Base-by-base conservation (phyloP, 2,797 vertebrate species). In the Trichosurus vulpecula region DNA sequence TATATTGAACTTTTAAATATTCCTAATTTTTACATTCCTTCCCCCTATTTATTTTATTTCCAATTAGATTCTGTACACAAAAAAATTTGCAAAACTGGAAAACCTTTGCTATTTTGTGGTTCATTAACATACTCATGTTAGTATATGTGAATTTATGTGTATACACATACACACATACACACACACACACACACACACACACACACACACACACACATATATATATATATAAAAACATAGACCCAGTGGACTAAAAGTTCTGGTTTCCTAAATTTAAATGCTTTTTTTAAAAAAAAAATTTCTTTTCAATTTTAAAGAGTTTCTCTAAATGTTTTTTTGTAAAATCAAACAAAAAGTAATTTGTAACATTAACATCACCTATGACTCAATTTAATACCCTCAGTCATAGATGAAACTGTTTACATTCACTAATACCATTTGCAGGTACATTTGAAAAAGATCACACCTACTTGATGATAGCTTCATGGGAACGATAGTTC, bases 401-500 rank as follows among this genome's bases (percentile, higher is more conserved):
- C 47, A 53, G 31, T 55, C 74, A 90, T 52, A 27, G 55, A 55
- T 41, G 57, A 14, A 55, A 4, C 53, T 16, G 57, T 96, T 47
- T 35, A 87, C 9, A 41, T 8, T 95, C 90, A 52, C 90, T 91
- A 53, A 14, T 90, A 90, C 66, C 97, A 54, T 61, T 92, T 97
- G 95, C 94, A 97, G 54, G 57, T 95, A 97, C 96, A 96, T 97
- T 98, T 91, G 97, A 98, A 97, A 98, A 98, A 98, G 98, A 98
- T 99, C 99, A 99, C 99, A 99, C 99, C 99, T 99, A 99, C 99
- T 99, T 99, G 99, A 99, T 99, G 99, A 99, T 99, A 98, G 99
- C 99, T 99, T 99, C 99, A 98, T 99, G 99, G 97, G 99, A 99
- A 98, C 99, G 99, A 99, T 99, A 99, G 99, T 99, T 99, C 98